Conservation (phyloP, 2,113 vertebrate genomes). For the Anoplopoma fimbria region DNA sequence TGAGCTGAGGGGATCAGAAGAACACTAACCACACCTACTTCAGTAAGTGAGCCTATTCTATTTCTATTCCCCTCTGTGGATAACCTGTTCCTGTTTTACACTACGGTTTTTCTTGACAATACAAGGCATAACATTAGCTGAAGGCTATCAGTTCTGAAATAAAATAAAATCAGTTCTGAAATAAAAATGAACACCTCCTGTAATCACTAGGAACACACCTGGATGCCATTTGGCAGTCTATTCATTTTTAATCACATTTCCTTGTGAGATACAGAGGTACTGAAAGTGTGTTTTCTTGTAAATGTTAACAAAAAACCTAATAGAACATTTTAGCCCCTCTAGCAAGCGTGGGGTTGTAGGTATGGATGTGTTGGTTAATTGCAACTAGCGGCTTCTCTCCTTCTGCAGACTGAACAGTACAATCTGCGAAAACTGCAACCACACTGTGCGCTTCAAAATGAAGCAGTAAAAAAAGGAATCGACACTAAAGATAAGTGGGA, state of each 20-base stretch:
- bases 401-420: conserved; percentile 26
- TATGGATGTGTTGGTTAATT: conserved; percentile 21
- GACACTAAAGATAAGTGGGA: conserved; percentile 46
- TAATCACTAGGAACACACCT: conserved; percentile 7
- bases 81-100: neutral
- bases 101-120: neutral
- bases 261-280: neutral
- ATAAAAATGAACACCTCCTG: neutral
- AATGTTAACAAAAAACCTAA: conserved; percentile 1
- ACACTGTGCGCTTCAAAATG: conserved; percentile 37
- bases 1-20: neutral
- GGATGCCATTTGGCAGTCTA: neutral
- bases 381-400: conserved; percentile 22
- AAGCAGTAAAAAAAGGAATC: conserved; percentile 45
- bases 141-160: too few relatives aligned
- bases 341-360: neutral
- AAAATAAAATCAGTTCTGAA: neutral
- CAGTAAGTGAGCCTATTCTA: neutral
- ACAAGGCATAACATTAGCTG: neutral
- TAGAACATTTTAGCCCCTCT: conserved; percentile 21
- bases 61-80: neutral
- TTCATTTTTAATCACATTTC: neutral
- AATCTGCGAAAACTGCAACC: conserved; percentile 37
- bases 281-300: neutral
- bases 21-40: neutral